Percentiles rank a stretch among this genome's conserved stretches.
Evolutionary conservation across 2,113 vertebrate species (phyloP).

Genomic region (Elaphurus davidianus): DNA sequence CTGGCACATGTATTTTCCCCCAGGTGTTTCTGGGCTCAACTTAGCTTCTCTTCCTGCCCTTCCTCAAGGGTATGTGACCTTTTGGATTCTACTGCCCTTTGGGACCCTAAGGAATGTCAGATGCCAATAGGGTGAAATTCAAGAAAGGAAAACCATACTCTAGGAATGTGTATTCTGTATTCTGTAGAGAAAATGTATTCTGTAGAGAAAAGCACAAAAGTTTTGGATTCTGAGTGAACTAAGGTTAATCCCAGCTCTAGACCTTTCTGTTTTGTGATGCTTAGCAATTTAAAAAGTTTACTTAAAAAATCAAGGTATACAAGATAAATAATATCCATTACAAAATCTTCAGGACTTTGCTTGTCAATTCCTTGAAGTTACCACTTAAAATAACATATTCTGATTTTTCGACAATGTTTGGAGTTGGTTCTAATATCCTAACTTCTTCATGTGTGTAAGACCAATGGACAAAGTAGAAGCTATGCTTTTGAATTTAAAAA

Average conservation of each 20-base stretch:
- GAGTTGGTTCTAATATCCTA: background rate
- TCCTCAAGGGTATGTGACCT: background rate
- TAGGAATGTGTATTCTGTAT: background rate
- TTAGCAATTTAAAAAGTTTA: background rate
- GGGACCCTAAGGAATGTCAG: background rate
- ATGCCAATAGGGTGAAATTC: background rate
- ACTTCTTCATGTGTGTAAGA: background rate
- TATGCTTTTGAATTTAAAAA: background rate
- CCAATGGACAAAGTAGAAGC: background rate
- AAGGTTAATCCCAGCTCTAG: background rate
- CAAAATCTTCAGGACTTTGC: background rate
- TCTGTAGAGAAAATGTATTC: background rate
- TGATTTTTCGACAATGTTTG: background rate
- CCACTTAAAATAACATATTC: background rate
- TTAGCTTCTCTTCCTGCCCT: background rate
- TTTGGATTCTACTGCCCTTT: background rate
- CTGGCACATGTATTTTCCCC: conserved; percentile 7
- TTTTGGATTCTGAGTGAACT: background rate
- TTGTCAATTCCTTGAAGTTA: background rate
- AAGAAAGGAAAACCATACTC: background rate
- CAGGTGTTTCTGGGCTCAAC: background rate
- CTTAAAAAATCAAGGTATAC: background rate
- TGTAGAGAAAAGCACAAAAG: background rate
- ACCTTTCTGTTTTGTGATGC: background rate
- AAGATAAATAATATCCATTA: background rate